Percentiles rank a stretch among this genome's conserved stretches.
phyloP scores from a whole-genome alignment of 2,888 invertebrate species.

The Pyrrhia umbra region DNA sequence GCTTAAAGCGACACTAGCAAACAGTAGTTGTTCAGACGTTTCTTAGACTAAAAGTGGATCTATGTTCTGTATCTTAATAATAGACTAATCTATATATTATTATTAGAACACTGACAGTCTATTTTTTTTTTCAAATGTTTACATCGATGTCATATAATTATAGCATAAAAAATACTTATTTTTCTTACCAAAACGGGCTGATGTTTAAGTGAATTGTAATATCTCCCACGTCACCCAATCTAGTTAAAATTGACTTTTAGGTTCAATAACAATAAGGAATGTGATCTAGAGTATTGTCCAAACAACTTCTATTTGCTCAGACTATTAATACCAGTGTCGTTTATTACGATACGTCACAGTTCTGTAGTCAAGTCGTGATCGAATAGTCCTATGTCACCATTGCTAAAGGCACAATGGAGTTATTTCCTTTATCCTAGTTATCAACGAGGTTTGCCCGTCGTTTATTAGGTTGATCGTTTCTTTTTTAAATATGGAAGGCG shows the following conservation, averaged over 20 bases:
- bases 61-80: constrained; percentile 27
- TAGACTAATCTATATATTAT: constrained; percentile 33
- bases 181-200: neutral
- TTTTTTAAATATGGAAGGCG: constrained; percentile 28
- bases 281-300: constrained; percentile 18
- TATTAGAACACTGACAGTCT: constrained; percentile 17
- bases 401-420: constrained; percentile 59
- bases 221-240: constrained; percentile 8
- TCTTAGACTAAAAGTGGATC: constrained; percentile 2
- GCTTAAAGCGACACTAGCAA: constrained; percentile 39
- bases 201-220: neutral
- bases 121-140: neutral
- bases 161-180: neutral
- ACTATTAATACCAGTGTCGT: constrained; percentile 45
- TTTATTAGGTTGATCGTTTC: constrained; percentile 35
- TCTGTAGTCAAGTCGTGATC: constrained; percentile 44
- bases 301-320: constrained; percentile 51
- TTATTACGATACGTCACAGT: constrained; percentile 46
- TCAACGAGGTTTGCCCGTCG: constrained; percentile 29
- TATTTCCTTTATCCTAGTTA: constrained; percentile 41
- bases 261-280: constrained; percentile 26
- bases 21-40: constrained; percentile 48
- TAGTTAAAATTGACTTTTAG: constrained; percentile 29
- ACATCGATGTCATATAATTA: neutral
- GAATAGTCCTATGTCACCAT: constrained; percentile 41